A percentile compares a stretch with the other conserved stretches of the same genome.
Conservation (phyloP, 1,140 invertebrate species). For the Sycophaga agraensis region DNA sequence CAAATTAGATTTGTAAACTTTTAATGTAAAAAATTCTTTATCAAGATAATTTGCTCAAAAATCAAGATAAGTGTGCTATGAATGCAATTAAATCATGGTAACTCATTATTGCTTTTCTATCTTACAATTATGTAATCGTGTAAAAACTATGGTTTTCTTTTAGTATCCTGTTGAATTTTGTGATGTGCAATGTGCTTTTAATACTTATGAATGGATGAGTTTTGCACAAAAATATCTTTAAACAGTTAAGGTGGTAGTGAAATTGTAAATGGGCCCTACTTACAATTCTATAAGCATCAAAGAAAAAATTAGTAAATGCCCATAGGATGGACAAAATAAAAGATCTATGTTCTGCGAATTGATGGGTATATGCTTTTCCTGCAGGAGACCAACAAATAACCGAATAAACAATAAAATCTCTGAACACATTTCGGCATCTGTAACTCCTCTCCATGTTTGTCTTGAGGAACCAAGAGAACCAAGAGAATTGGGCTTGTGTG, state of each 20-base stretch:
- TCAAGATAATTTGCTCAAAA: conserved; percentile 15
- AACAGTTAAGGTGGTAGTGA: conserved; percentile 29
- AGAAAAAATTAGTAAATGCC: not conserved
- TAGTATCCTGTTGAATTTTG: conserved; percentile 32
- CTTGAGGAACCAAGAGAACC: conserved; percentile 58
- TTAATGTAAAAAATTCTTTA: conserved; percentile 14
- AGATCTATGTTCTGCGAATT: conserved; percentile 54
- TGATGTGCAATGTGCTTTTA: conserved; percentile 32
- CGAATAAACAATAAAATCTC: conserved; percentile 57
- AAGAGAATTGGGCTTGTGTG: conserved; percentile 58
- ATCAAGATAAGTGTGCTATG: conserved; percentile 25
- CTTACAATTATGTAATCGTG: conserved; percentile 28
- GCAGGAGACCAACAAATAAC: conserved; percentile 57
- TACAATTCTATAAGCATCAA: not conserved
- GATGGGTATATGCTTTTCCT: conserved; percentile 62
- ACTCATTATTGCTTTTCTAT: conserved; percentile 23
- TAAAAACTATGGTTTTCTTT: conserved; percentile 23
- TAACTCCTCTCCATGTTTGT: conserved; percentile 61
- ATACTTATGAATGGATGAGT: conserved; percentile 2
- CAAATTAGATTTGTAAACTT: conserved; percentile 6
- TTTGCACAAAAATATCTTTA: conserved; percentile 22
- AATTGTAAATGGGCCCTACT: conserved; percentile 2
- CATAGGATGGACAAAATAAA: conserved; percentile 40
- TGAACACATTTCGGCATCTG: conserved; percentile 56
- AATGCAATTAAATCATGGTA: conserved; percentile 8